Conservation (phyloP, 1,140 invertebrate genomes). For the Drosophila ambigua region DNA sequence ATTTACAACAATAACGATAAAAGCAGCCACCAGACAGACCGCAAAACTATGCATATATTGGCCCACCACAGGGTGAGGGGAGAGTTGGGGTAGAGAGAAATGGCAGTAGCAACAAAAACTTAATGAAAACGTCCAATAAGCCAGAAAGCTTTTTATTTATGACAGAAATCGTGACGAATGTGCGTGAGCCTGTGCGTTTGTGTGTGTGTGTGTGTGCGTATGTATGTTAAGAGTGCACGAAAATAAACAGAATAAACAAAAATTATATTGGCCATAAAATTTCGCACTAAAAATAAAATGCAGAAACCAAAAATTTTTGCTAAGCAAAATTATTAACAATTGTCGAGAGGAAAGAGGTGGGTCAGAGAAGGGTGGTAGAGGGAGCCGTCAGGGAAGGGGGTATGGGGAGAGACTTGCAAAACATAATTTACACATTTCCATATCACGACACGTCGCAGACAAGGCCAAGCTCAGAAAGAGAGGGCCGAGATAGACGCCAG, state of each 20-base stretch:
- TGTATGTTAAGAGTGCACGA: slow-evolving; percentile 21
- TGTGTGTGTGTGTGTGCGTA: background rate
- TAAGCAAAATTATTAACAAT: slow-evolving; percentile 30
- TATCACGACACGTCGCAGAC: too few species aligned
- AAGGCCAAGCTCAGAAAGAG: too few species aligned
- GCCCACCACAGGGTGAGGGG: background rate
- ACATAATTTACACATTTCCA: slow-evolving; percentile 5
- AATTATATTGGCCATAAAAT: slow-evolving; percentile 56
- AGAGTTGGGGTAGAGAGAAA: slow-evolving; percentile 2
- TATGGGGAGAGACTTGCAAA: background rate
- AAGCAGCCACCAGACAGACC: slow-evolving; percentile 24
- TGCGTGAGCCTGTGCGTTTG: background rate
- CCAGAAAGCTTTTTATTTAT: slow-evolving; percentile 59
- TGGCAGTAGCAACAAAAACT: slow-evolving; percentile 22
- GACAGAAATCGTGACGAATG: slow-evolving; percentile 31
- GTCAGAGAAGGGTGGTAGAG: background rate
- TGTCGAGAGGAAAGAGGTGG: background rate
- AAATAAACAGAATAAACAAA: slow-evolving; percentile 32
- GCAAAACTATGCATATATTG: slow-evolving; percentile 19
- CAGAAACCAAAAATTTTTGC: slow-evolving; percentile 23
- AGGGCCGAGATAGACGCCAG: background rate
- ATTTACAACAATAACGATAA: slow-evolving; percentile 47
- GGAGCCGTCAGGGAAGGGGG: too few species aligned
- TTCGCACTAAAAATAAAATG: slow-evolving; percentile 30
- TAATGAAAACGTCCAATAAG: slow-evolving; percentile 49